A percentile compares a stretch with the other conserved stretches of the same genome.
These are phyloP conservation scores for Calidris pygmaea DNA, from an alignment of 2,113 vertebrate genomes.

Conservation along the genomic window DNA sequence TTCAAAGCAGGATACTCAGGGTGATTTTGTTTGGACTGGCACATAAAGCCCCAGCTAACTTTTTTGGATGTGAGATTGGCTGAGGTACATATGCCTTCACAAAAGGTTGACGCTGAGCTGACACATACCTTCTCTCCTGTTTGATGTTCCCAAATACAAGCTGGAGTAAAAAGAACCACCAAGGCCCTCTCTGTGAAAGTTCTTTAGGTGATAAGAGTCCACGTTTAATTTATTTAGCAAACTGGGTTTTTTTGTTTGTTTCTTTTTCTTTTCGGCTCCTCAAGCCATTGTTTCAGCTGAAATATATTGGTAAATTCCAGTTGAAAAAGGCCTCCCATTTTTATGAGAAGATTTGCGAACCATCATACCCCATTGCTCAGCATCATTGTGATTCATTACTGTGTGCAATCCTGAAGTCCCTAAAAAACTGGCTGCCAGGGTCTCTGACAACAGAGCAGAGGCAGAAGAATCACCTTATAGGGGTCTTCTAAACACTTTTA, in stretches of 20 bases:
- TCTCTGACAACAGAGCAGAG: not conserved
- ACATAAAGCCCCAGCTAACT: not conserved
- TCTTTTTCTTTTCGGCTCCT: not conserved
- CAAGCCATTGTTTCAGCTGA: not conserved
- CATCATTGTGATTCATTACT: not conserved
- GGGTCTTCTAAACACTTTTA: not conserved
- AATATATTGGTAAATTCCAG: not conserved
- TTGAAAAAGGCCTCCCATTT: not conserved
- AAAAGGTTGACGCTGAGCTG: not conserved
- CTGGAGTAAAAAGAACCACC: not conserved
- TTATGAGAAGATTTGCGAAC: not conserved
- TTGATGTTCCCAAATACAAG: not conserved
- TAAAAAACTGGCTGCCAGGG: not conserved
- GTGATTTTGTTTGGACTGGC: not conserved
- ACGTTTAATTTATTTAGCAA: not conserved
- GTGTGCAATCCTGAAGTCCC: not conserved
- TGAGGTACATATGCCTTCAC: not conserved
- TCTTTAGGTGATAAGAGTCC: not conserved
- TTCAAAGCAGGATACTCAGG: not conserved
- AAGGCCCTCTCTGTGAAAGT: not conserved
- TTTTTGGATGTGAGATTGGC: not conserved
- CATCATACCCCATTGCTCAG: not conserved
- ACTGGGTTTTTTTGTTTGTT: not conserved
- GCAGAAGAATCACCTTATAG: not conserved
- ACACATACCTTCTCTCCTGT: fast-evolving